These are phyloP conservation scores for Athalia circularis DNA, from an alignment of 2,888 invertebrate species.

Conservation along the genomic window DNA sequence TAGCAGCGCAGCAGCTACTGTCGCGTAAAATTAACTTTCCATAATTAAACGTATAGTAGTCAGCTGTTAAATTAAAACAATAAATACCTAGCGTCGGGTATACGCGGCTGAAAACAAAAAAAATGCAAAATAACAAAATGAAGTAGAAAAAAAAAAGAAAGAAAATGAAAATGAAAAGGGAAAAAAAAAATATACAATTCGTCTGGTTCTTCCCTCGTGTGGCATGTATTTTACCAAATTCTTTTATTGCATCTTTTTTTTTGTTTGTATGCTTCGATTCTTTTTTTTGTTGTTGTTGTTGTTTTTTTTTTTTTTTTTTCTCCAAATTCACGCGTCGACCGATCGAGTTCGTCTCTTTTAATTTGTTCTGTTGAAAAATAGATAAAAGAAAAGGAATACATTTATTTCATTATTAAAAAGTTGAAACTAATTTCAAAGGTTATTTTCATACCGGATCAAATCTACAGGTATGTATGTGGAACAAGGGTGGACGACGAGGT, in stretches of 20 bases:
- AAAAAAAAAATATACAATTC: neutral
- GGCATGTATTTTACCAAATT: neutral
- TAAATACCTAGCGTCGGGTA: constrained; percentile 61
- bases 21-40: constrained; percentile 64
- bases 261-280: constrained; percentile 42
- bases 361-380: too few relatives aligned
- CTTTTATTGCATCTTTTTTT: neutral
- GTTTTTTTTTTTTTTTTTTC: neutral
- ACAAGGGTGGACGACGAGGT: too few relatives aligned
- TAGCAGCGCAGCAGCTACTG: constrained; percentile 7
- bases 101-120: neutral
- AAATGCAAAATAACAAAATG: neutral
- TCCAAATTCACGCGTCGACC: too few relatives aligned
- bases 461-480: too few relatives aligned
- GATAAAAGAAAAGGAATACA: too few relatives aligned
- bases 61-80: constrained; percentile 70
- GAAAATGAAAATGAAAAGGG: neutral
- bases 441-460: too few relatives aligned
- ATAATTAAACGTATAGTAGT: constrained; percentile 69
- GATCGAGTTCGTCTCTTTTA: too few relatives aligned
- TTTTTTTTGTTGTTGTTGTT: too few relatives aligned
- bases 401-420: neutral
- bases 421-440: too few relatives aligned
- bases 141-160: neutral
- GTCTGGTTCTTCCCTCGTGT: neutral